phyloP scores from a whole-genome alignment of 30 jellyfish, hydroid and myxozoan genomes.

The Sanderia malayensis region DNA sequence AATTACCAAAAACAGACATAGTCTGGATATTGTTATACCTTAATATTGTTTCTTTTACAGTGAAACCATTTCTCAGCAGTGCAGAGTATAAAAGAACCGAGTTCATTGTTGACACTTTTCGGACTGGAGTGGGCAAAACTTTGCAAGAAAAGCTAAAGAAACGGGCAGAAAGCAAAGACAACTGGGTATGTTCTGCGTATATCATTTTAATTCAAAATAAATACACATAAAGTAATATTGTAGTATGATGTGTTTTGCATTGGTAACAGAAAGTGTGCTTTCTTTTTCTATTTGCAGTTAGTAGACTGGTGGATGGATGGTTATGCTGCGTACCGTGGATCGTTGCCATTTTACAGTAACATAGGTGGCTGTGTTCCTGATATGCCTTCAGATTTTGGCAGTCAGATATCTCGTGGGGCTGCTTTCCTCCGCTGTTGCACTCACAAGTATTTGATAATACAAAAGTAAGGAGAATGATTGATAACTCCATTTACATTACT shows the following conservation, averaged over 20 bases:
- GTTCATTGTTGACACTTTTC: slow-evolving; percentile 60
- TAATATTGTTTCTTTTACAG: slow-evolving; percentile 52
- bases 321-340: slow-evolving; percentile 76
- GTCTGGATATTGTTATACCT: too few species aligned
- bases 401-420: slow-evolving; percentile 50
- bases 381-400: slow-evolving; percentile 56
- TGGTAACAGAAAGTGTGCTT: background rate
- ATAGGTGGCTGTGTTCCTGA: slow-evolving; percentile 57
- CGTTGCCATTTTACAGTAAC: slow-evolving; percentile 69
- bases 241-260: too few species aligned
- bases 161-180: slow-evolving; percentile 31
- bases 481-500: too few species aligned
- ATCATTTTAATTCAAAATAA: too few species aligned
- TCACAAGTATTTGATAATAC: background rate
- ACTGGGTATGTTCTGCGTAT: slow-evolving; percentile 63
- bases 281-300: slow-evolving; percentile 25
- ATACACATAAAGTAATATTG: too few species aligned
- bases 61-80: slow-evolving; percentile 68
- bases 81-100: slow-evolving; percentile 68
- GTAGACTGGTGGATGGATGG: slow-evolving; percentile 81
- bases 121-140: slow-evolving; percentile 81
- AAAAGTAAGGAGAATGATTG: slow-evolving; percentile 4
- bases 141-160: slow-evolving; percentile 64
- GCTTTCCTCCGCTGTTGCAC: slow-evolving; percentile 15
- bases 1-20: too few species aligned